Evolutionary conservation across 1,140 invertebrate species (phyloP).

Genomic region (Bombus fervidus): DNA sequence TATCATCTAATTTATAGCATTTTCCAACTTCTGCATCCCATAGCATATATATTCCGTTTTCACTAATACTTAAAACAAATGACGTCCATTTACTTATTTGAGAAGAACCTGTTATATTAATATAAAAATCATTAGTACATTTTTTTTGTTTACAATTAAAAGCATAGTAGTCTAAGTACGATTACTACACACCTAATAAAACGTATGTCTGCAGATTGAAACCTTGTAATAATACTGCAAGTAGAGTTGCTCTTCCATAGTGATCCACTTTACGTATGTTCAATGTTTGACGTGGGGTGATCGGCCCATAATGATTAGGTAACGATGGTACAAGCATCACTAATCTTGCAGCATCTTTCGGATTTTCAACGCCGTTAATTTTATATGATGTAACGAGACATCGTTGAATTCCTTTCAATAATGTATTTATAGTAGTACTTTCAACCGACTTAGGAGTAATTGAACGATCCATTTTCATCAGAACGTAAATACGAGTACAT

Average conservation of each 20-base stretch:
- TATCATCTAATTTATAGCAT: conserved; percentile 74
- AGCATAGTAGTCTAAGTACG: not conserved
- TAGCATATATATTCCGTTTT: conserved; percentile 63
- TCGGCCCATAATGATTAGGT: conserved; percentile 75
- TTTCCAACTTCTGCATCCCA: conserved; percentile 80
- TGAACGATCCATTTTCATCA: conserved; percentile 78
- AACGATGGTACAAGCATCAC: conserved; percentile 73
- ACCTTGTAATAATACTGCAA: conserved; percentile 74
- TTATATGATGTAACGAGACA: conserved; percentile 77
- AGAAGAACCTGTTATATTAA: conserved; percentile 69
- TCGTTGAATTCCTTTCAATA: conserved; percentile 77
- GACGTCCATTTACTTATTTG: conserved; percentile 76
- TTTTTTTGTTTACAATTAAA: not conserved
- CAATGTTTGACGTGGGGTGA: conserved; percentile 77
- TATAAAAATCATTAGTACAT: conserved; percentile 11
- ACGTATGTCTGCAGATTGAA: conserved; percentile 75
- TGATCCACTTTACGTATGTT: conserved; percentile 79
- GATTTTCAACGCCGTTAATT: conserved; percentile 71
- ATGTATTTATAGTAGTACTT: conserved; percentile 65
- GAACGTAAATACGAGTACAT: conserved; percentile 77
- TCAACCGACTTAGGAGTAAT: conserved; percentile 64
- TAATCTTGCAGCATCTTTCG: conserved; percentile 74
- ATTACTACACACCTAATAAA: conserved; percentile 71
- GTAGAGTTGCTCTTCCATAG: conserved; percentile 77
- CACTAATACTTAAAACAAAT: conserved; percentile 74